Conservation (phyloP, 2,797 vertebrate species). For the Taeniopygia guttata region DNA sequence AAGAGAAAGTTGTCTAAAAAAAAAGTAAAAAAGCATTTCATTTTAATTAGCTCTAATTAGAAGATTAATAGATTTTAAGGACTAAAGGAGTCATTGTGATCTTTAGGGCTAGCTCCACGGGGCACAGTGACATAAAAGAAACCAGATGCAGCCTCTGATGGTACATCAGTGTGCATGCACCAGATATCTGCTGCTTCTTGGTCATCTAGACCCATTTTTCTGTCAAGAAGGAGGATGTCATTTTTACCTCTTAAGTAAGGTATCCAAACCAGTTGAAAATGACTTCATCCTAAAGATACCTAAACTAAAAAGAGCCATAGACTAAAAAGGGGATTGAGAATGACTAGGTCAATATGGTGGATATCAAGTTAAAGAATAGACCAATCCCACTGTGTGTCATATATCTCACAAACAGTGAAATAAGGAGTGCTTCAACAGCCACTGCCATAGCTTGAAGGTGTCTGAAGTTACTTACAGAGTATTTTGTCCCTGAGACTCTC, state of each 20-base stretch:
- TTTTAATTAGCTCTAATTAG: slow-evolving; percentile 55
- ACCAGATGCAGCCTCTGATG: not conserved
- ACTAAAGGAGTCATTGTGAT: not conserved
- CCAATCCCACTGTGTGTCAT: not conserved
- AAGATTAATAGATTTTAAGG: slow-evolving; percentile 49
- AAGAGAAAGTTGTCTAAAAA: slow-evolving; percentile 33
- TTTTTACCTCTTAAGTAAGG: not conserved
- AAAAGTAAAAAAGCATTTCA: slow-evolving; percentile 23
- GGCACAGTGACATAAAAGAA: not conserved
- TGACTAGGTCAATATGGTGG: not conserved
- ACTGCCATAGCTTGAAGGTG: not conserved
- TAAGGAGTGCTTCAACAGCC: not conserved
- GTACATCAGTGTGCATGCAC: not conserved
- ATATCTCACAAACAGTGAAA: not conserved
- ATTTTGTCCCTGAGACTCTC: not conserved
- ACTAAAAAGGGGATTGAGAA: not conserved
- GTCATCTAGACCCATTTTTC: not conserved
- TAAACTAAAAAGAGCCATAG: not conserved
- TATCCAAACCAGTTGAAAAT: not conserved
- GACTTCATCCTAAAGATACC: not conserved
- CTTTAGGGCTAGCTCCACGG: not conserved
- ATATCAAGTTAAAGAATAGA: not conserved
- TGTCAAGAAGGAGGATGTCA: not conserved
- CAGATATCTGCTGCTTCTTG: not conserved
- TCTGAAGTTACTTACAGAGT: not conserved